Percentiles rank a stretch among this genome's conserved stretches.
Evolutionary conservation across 92 coral and sea anemone genomes (phyloP).

Genomic region (Blastomussa wellsi): DNA sequence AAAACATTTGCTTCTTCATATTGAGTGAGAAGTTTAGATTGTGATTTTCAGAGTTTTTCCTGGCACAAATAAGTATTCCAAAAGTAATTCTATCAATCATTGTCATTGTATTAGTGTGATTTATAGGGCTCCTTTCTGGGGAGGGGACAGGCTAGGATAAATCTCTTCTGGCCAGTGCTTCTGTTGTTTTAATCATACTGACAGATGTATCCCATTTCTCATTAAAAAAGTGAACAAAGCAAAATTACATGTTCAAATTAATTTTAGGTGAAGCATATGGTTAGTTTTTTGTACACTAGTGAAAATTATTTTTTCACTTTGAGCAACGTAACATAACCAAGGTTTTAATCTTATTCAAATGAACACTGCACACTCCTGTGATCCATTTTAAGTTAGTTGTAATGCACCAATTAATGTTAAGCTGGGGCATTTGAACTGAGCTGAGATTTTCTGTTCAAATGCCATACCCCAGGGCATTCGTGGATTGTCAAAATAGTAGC

Average conservation of each 20-base stretch:
- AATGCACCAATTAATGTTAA: too few relatives aligned
- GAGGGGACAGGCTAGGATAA: slow-evolving; percentile 26
- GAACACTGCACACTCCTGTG: neutral
- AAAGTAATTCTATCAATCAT: neutral
- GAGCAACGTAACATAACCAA: neutral
- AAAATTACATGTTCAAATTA: neutral
- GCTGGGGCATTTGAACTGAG: too few relatives aligned
- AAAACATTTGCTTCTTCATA: neutral
- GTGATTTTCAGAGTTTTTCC: neutral
- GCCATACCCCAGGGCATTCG: too few relatives aligned
- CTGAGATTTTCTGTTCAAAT: too few relatives aligned
- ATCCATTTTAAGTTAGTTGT: neutral
- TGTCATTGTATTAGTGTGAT: neutral
- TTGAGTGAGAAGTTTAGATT: neutral
- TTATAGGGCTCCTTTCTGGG: slow-evolving; percentile 3
- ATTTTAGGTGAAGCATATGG: neutral
- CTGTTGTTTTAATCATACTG: neutral
- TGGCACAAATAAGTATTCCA: too few relatives aligned
- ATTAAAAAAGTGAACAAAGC: neutral
- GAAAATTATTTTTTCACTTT: neutral
- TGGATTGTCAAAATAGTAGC: too few relatives aligned
- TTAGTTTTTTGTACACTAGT: neutral
- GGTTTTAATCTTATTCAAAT: neutral
- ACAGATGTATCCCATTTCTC: neutral
- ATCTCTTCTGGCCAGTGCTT: neutral